Percentiles rank a stretch among this genome's conserved stretches.
These are phyloP conservation scores for Pica pica DNA, from an alignment of 2,113 vertebrate species.

Conservation along the genomic window DNA sequence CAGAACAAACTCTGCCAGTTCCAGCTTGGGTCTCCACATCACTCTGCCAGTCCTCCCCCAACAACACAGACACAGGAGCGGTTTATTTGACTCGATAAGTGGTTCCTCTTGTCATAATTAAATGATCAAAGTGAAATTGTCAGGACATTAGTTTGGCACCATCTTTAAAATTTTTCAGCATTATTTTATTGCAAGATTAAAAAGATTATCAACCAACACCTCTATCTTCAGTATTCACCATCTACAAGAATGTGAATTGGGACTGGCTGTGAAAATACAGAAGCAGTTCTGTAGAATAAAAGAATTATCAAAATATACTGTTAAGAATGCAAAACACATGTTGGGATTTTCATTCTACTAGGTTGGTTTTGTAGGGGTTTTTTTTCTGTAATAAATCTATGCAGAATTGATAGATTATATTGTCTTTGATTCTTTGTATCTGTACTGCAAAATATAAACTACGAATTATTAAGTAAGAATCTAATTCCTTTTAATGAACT, in stretches of 20 bases:
- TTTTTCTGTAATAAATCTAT: neutral
- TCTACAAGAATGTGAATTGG: neutral
- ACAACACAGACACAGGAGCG: rapidly evolving
- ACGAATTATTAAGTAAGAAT: neutral
- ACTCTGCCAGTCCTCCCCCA: neutral
- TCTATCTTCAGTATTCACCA: neutral
- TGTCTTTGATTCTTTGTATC: neutral
- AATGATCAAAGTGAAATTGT: neutral
- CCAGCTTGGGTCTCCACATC: neutral
- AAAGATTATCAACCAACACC: neutral
- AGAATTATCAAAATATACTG: neutral
- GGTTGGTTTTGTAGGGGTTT: neutral
- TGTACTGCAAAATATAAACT: neutral
- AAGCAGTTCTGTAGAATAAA: neutral
- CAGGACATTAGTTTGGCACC: neutral
- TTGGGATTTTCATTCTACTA: neutral
- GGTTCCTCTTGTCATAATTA: neutral
- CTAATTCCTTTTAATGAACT: neutral
- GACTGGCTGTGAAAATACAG: neutral
- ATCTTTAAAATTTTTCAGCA: neutral
- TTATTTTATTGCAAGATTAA: neutral
- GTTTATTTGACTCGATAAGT: rapidly evolving
- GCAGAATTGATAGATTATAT: neutral
- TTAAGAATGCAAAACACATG: neutral
- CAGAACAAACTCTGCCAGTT: neutral